Conservation (phyloP, 2,113 vertebrate genomes). For the Struthio camelus region DNA sequence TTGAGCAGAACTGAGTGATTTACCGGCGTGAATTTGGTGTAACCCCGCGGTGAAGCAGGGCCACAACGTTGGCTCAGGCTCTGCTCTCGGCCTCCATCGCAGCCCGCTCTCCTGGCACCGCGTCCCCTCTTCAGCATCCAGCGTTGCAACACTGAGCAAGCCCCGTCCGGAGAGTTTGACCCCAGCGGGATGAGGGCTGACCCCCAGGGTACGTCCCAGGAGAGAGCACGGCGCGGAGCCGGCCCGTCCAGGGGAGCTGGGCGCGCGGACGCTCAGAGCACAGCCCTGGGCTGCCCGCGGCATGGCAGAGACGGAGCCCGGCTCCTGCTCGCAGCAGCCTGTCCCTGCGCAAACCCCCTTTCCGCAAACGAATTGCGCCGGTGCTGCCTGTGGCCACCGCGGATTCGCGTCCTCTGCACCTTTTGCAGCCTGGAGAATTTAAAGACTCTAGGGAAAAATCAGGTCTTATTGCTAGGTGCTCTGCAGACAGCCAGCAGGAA, state of each 20-base stretch:
- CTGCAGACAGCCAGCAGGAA: not conserved
- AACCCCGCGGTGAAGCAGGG: not conserved
- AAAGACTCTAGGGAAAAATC: not conserved
- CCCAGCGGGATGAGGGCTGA: too few species aligned
- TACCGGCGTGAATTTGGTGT: not conserved
- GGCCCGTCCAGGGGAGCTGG: too few species aligned
- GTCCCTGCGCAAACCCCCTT: not conserved
- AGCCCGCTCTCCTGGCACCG: rapidly evolving
- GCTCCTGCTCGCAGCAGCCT: not conserved
- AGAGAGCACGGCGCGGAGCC: too few species aligned
- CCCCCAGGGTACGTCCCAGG: too few species aligned
- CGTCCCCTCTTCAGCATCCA: too few species aligned
- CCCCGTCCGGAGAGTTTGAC: too few species aligned
- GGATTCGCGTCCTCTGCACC: not conserved
- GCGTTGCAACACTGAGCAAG: too few species aligned
- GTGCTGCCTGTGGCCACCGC: not conserved
- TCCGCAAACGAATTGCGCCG: not conserved
- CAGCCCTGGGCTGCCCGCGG: too few species aligned
- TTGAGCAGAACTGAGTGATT: not conserved
- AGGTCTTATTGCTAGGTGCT: not conserved
- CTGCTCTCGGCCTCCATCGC: not conserved
- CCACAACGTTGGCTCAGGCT: rapidly evolving
- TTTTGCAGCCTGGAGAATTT: not conserved
- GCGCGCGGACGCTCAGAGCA: too few species aligned
- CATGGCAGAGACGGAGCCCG: too few species aligned